Evolutionary conservation across 2,888 invertebrate genomes (phyloP).

Genomic region (Euplagia quadripunctaria): DNA sequence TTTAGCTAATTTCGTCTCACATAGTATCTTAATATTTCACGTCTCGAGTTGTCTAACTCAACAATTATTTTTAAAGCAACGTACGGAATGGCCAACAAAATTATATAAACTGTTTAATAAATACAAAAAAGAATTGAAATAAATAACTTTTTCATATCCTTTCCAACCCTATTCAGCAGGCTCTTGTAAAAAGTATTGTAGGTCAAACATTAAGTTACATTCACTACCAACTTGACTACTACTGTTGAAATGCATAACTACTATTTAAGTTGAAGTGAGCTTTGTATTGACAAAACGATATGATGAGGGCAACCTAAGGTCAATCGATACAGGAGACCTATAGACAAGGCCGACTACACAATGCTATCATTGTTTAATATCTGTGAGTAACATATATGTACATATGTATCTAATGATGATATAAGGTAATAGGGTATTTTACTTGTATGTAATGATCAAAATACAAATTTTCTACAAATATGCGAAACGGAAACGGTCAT

Average conservation of each 20-base stretch:
- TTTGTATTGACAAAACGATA: constrained; percentile 16
- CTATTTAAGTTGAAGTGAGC: not conserved
- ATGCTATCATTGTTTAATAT: constrained; percentile 8
- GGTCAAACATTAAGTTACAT: not conserved
- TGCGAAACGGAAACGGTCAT: too few relatives aligned
- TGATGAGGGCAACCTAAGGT: constrained; percentile 28
- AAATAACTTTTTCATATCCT: not conserved
- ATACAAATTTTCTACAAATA: too few relatives aligned
- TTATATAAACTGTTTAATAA: too few relatives aligned
- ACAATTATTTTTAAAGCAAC: too few relatives aligned
- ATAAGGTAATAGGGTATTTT: too few relatives aligned
- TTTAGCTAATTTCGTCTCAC: too few relatives aligned
- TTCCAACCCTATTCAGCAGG: not conserved
- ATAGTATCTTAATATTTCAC: too few relatives aligned
- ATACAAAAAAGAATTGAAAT: too few relatives aligned
- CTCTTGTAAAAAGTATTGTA: not conserved
- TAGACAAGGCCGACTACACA: constrained; percentile 10
- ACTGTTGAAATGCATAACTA: not conserved
- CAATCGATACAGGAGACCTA: constrained; percentile 40
- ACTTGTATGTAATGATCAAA: too few relatives aligned
- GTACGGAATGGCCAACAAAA: not conserved
- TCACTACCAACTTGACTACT: not conserved
- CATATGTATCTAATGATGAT: not conserved
- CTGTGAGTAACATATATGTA: not conserved
- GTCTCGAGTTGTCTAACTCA: too few relatives aligned